phyloP scores from a whole-genome alignment of 2,113 vertebrate species.

The Paralichthys olivaceus region DNA sequence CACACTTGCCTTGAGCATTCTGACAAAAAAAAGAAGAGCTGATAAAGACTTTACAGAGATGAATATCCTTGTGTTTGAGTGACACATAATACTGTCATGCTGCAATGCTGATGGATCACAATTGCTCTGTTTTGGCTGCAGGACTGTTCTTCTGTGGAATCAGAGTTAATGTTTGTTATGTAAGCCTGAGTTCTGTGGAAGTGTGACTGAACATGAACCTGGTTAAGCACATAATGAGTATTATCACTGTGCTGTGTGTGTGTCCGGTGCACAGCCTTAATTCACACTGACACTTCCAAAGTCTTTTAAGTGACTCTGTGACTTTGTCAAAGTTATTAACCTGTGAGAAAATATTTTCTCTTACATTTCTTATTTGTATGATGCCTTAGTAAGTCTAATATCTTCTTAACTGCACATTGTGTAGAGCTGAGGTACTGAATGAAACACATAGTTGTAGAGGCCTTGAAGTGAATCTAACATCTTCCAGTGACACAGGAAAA shows the following conservation, averaged over 20 bases:
- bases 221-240: background rate
- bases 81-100: background rate
- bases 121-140: conserved; percentile 6
- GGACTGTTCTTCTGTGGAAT: background rate
- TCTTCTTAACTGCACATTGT: background rate
- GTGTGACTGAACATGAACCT: background rate
- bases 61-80: background rate
- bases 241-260: background rate
- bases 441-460: background rate
- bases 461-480: background rate
- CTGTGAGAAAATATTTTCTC: background rate
- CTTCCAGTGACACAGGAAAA: background rate
- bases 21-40: background rate
- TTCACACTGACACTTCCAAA: background rate
- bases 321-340: background rate
- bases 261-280: background rate
- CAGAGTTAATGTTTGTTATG: background rate
- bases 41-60: background rate
- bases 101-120: background rate
- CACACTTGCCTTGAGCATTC: background rate
- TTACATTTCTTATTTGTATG: background rate
- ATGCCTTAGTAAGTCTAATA: background rate
- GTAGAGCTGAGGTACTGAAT: background rate
- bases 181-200: background rate
- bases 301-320: background rate